Evolutionary conservation across 2,113 vertebrate genomes (phyloP), one percentile per base, ranked within the genome.

Genomic region (Ramphastos sulfuratus): DNA sequence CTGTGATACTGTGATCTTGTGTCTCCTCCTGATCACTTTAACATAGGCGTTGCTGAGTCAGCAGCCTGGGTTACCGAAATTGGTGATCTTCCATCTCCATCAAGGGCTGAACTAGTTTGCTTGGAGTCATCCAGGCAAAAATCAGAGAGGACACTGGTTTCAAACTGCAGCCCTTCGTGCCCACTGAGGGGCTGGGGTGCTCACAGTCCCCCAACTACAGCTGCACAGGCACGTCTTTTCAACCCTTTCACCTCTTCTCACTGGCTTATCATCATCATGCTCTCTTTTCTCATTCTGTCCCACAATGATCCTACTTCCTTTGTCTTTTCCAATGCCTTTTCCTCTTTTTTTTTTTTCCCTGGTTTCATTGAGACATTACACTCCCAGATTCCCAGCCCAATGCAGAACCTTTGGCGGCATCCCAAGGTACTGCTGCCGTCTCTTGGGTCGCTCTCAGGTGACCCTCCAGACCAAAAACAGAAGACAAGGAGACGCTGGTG

Each of bases 51-150:
- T 4, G 59, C 67, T 42, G 48, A 59, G 27, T 42, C 39, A 67
- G 78, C 46, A 31, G 25, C 19, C 50, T 65, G 66, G 16, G 16
- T 28, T 70, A 61, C 44, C 52, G 58, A 39, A 39, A 30, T 39
- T 1, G 3, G 28, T 3, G 6, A 4, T 52, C 56, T 25, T 52
- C 25, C 2, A 0, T 20, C 14, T 15, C 15, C 24, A 60, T n/a
- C 24, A 3, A 28, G 66, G 46, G 11, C 13, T 88, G 50, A 71
- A 61, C 31, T 15, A 7, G 33, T 65, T 73, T 85, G 71, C 37
- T 44, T 27, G 2, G 7, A n/a, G 60, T 20, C 54, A 48, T 18
- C n/a, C 70, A 64, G 15, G 50, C n/a, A 50, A 65, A 69, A 76
- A 54, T 30, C 65, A n/a, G 5, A 46, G 10, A 5, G 15, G 39